Base-by-base conservation (phyloP, 2,113 vertebrate genomes). In the Emydura subglobosa region DNA sequence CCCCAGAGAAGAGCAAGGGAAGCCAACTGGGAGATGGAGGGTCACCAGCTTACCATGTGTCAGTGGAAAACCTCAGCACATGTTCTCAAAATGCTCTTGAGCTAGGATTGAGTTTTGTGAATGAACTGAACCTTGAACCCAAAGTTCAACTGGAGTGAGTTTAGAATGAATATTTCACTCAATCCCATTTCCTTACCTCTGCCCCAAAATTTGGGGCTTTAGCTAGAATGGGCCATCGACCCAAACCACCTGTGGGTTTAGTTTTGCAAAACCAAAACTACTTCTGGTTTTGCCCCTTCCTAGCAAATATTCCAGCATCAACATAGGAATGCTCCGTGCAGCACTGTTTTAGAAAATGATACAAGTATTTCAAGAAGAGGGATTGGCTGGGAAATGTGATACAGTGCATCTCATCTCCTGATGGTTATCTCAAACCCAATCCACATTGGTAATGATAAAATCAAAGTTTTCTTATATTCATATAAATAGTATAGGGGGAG, bases 131-230 rank as follows among this genome's bases (percentile, higher is more conserved):
- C 21, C 44, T 55, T 78, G 10, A 79, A 25, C 3, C 22, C 88
- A 95, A 74, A 94, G 65, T 85, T 87, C 68, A 81, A 13, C 31
- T 50, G 49, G 11, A 88, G 12, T 34, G 31, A 14, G 34, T 91
- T 51, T 57, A 34, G 16, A 50, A 59, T 12, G 47, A 1, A 47
- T 79, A 57, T 22, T 44, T 50, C 21, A 1, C 2, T 11, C 34
- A 82, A 12, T 10, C 21, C 2, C 65, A 31, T 72, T 53, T n/a
- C 83, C 27, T 39, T 2, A 8, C 0, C 0, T 21, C 47, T 0
- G 0, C 85, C 53, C 24, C 72, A 74, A 80, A 86, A 11, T 76
- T 55, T 2, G 10, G 50, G 55, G 59, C 82, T 47, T 89, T 83
- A 82, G 39, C 42, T 24, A 51, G 93, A 89, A 49, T 34, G 68